Conservation (phyloP, 1,140 invertebrate species). For the Micrasema longulum region DNA sequence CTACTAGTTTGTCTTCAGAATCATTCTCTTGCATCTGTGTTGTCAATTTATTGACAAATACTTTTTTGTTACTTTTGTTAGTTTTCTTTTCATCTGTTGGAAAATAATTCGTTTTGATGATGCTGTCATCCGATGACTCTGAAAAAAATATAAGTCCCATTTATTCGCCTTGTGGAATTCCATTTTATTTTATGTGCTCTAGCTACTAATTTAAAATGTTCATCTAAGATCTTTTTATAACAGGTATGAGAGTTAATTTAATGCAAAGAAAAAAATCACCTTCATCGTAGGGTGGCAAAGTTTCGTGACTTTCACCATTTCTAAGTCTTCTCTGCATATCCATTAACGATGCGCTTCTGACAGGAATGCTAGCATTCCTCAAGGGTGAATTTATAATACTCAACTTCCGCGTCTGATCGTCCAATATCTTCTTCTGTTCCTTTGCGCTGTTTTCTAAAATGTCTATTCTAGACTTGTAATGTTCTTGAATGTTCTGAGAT, state of each 20-base stretch:
- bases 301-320: constrained; percentile 45
- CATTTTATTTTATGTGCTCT: too few species aligned
- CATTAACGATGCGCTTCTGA: neutral
- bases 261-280: too few species aligned
- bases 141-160: constrained; percentile 9
- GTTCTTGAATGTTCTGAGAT: constrained; percentile 56
- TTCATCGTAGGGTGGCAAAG: constrained; percentile 48
- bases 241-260: too few species aligned
- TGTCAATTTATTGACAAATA: neutral
- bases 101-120: constrained; percentile 7
- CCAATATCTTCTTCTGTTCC: constrained; percentile 58
- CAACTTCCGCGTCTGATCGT: constrained; percentile 55
- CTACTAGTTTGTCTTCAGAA: neutral
- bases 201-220: too few species aligned
- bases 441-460: constrained; percentile 59
- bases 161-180: too few species aligned
- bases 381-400: constrained; percentile 17
- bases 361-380: neutral
- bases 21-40: neutral
- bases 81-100: neutral
- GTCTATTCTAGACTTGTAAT: constrained; percentile 61
- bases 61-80: neutral
- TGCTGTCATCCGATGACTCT: constrained; percentile 25
- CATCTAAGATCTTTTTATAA: too few species aligned
- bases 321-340: constrained; percentile 26